Evolutionary conservation across 1,140 invertebrate species (phyloP), one percentile per base, ranked within the genome.

Genomic region (Procambarus virginalis): DNA sequence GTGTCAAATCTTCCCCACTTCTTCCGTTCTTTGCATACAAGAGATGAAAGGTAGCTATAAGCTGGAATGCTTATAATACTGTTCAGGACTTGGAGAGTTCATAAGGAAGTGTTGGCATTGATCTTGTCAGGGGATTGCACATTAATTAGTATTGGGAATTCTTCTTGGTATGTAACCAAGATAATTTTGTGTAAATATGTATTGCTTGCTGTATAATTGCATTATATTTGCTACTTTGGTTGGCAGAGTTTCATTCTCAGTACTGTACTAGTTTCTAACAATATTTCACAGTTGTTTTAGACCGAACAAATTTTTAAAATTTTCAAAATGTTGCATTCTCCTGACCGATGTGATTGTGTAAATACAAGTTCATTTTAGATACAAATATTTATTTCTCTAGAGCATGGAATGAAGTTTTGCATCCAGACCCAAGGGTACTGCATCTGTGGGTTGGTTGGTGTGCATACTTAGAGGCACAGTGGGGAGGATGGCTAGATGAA

Each of bases 211-310:
- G 76, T 78, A 64, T 76, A 46, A 46, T 89, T 84, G 55, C 82
- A 89, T 84, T 77, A 68, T 83, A 84, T 84, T 78, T 68, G 76
- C 80, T 89, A n/a, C 64, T 51, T 78, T 75, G 60, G 22, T 68
- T 83, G 58, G 45, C 77, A 60, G 82, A 70, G 78, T 84, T 84
- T 84, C 70, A 68, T 81, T 81, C 86, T 75, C 88, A 89, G 55
- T 89, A 81, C 88, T 89, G 55, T 89, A 81, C 88, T 89, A 89
- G 88, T 89, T 81, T 60, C n/a, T 84, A 78, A 88, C 75, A 84
- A 49, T 70, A 51, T 84, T 83, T 22, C 45, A 64, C 60, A 84
- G 75, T 77, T 82, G 76, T 84, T 77, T 84, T 78, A 78, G 80
- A 79, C 58, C 75, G 68, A 46, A 88, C 46, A 80, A 75, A 58